These are phyloP conservation scores for Taenioides sp. DNA, from an alignment of 2,797 vertebrate species.

Conservation along the genomic window DNA sequence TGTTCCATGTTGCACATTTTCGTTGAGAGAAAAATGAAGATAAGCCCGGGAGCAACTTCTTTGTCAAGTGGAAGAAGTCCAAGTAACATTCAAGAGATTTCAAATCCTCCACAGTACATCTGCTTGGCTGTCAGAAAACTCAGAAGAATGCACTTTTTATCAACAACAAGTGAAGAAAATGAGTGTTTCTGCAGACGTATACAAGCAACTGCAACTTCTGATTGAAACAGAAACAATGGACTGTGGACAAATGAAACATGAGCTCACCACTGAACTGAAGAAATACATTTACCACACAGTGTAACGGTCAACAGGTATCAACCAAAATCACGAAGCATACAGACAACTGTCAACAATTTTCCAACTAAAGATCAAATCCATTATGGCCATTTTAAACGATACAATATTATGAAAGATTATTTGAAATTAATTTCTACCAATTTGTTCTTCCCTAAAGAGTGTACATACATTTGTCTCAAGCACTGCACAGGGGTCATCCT, in stretches of 20 bases:
- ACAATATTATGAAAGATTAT: slow-evolving; percentile 20
- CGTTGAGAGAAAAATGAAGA: slow-evolving; percentile 30
- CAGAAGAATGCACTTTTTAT: neutral
- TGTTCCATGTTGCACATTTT: slow-evolving; percentile 9
- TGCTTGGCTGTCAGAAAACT: slow-evolving; percentile 17
- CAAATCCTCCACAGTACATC: slow-evolving; percentile 1
- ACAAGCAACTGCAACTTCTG: slow-evolving; percentile 1
- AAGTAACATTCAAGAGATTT: slow-evolving; percentile 13
- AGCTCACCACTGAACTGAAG: slow-evolving; percentile 9
- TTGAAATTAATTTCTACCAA: slow-evolving; percentile 30
- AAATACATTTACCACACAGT: neutral
- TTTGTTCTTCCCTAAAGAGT: slow-evolving; percentile 32
- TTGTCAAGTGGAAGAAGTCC: slow-evolving; percentile 16
- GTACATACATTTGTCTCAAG: slow-evolving; percentile 53
- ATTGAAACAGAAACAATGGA: neutral
- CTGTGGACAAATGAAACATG: slow-evolving; percentile 5
- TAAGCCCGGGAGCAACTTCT: slow-evolving; percentile 2
- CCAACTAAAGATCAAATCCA: slow-evolving; percentile 22
- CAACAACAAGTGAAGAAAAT: neutral
- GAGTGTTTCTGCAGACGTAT: neutral
- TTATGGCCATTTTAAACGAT: slow-evolving; percentile 15
- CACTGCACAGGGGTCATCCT: slow-evolving; percentile 60
- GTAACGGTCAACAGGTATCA: neutral
- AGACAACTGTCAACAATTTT: neutral
- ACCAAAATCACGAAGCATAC: neutral